Evolutionary conservation across 2,797 vertebrate species (phyloP), one percentile per base, ranked within the genome.

Genomic region (Diplodus sargus): DNA sequence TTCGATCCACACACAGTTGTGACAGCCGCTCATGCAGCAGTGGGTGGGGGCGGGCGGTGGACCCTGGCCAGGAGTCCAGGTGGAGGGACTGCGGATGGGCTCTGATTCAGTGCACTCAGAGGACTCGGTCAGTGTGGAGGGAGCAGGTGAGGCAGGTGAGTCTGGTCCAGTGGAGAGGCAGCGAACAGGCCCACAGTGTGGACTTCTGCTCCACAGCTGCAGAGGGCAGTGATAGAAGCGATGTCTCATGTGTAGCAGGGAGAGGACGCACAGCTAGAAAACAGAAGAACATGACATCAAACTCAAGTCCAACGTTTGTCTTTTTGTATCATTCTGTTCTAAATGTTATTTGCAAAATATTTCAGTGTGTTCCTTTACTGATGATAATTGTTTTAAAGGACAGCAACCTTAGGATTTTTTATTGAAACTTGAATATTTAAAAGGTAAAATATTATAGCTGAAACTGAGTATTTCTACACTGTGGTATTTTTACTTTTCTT

Each of bases 11-110:
- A 99, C 97, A 0, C 98, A 99, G 95, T 93, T 97, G 59, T 97
- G 96, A 67, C 98, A 99, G 74, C 98, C 98, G 0, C 97, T 98
- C 94, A 98, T 97, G 69, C 98, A 99, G 93, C 98, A 99, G 91
- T 96, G 95, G 0, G 95, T 94, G 48, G 98, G 97, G 0, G 96
- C 92, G 0, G 93, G 23, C 0, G 93, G 94, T 0, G 95, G 93
- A 1, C 72, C 77, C 10, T 61, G 56, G 18, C 74, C 78, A 0
- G 43, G 48, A 8, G 70, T 12, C 78, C 83, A 81, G 3, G 74
- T 5, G 0, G 72, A 70, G 51, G 25, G 1, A 0, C 13, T n/a
- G 5, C 1, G 70, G n/a, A 45, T 22, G 23, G 3, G n/a, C 3
- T 74, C 52, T 6, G 79, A 13, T 12, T 51, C 51, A 10, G 57